phyloP scores from a whole-genome alignment of 2,797 vertebrate genomes.

The Hippopotamyrus pictus region DNA sequence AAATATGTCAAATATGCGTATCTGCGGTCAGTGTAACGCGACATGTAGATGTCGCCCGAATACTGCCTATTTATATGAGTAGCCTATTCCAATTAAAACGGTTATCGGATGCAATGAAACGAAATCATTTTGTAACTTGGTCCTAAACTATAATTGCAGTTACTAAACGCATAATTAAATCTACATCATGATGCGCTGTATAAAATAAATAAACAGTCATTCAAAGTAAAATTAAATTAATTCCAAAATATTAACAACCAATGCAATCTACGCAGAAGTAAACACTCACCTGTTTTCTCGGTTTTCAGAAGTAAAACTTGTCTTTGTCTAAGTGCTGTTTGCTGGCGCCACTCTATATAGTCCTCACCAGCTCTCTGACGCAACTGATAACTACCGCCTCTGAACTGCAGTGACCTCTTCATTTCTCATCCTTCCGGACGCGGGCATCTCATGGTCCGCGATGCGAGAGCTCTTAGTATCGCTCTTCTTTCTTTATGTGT shows the following conservation, averaged over 20 bases:
- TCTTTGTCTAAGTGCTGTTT: background rate
- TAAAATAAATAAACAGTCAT: background rate
- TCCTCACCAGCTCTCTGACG: constrained; percentile 41
- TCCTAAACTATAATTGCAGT: background rate
- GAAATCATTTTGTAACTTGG: background rate
- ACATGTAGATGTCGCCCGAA: constrained; percentile 36
- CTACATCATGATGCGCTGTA: background rate
- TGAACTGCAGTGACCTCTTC: constrained; percentile 49
- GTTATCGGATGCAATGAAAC: background rate
- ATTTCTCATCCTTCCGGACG: constrained; percentile 17
- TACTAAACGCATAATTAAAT: background rate
- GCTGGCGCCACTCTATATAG: constrained; percentile 52
- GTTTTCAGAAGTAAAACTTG: constrained; percentile 32
- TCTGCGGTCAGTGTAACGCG: background rate
- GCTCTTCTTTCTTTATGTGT: background rate
- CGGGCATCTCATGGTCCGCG: background rate
- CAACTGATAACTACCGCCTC: constrained; percentile 37
- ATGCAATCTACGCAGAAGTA: background rate
- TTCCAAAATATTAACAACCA: background rate
- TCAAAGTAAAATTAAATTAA: background rate
- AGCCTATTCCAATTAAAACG: background rate
- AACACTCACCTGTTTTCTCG: constrained; percentile 51
- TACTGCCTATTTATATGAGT: background rate
- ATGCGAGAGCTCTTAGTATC: background rate
- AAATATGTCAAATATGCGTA: background rate